Base-by-base conservation (phyloP, 2,113 vertebrate genomes). In the Oenanthe oenanthe region DNA sequence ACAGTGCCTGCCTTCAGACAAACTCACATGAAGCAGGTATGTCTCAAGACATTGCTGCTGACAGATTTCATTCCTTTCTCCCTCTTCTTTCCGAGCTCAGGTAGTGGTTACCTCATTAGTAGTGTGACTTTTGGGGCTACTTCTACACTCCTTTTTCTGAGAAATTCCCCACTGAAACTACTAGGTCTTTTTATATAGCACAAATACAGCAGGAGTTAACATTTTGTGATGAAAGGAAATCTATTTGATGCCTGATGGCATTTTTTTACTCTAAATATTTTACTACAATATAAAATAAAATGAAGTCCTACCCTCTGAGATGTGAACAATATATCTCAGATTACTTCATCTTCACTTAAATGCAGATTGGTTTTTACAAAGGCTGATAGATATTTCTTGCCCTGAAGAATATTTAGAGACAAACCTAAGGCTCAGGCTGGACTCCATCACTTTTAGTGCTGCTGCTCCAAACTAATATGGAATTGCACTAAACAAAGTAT, bases 271-370 rank as follows among this genome's bases (percentile, higher is more conserved):
- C 63, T 45, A 87, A 77, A 62, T 6, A 1, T 63, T 95, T 81
- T 56, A 26, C 18, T 78, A 74, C 18, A 60, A 25, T 47, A 29
- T 66, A 51, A 70, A 73, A 51, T 40, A 58, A 54, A 48, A 65
- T 78, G 45, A 54, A 34, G 4, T 42, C 28, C 26, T 63, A 21
- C 11, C 4, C 8, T 62, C 75, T 89, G 56, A 70, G 60, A 80
- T 32, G 5, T 32, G 28, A 84, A 71, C 1, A 6, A 74, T 61
- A 32, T 54, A 63, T 71, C 15, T 60, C 24, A 48, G 26, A 78
- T 89, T 93, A 87, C 81, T 95, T 85, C 53, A 89, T 82, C 31
- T 78, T 88, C 66, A 61, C 50, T 68, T 56, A 72, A 61, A 81
- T 61, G 34, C 20, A 65, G 31, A 68, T 67, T 53, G 8, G 65